Conservation (phyloP, 2,888 invertebrate species). For the Cetonia aurata region DNA sequence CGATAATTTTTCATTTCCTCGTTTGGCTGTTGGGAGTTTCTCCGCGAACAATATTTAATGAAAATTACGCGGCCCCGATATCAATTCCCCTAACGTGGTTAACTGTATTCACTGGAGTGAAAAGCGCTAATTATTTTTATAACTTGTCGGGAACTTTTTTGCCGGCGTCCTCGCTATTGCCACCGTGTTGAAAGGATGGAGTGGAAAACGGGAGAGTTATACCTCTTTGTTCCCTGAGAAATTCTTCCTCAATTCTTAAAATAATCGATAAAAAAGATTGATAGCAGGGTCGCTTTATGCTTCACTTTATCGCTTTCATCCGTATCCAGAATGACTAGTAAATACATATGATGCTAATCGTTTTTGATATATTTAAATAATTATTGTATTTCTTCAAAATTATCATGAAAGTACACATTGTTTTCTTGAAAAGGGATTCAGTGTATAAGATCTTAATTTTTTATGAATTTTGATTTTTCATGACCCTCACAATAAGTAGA, state of each 20-base stretch:
- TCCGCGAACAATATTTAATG: slow-evolving; percentile 62
- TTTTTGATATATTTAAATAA: too few species aligned
- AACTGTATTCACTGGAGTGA: slow-evolving; percentile 57
- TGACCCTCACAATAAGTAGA: too few species aligned
- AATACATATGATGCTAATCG: too few species aligned
- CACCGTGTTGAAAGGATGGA: not conserved
- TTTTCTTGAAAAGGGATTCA: too few species aligned
- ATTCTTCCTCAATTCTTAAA: slow-evolving; percentile 25
- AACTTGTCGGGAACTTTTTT: slow-evolving; percentile 49
- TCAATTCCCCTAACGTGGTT: slow-evolving; percentile 58
- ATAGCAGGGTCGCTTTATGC: not conserved
- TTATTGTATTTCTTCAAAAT: too few species aligned
- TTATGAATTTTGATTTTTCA: too few species aligned
- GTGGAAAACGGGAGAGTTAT: slow-evolving; percentile 3
- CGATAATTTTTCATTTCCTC: slow-evolving; percentile 64
- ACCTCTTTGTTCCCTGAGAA: slow-evolving; percentile 17
- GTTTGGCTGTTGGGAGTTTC: slow-evolving; percentile 5
- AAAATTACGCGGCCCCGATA: slow-evolving; percentile 61
- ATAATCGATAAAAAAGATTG: slow-evolving; percentile 18
- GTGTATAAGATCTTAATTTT: too few species aligned
- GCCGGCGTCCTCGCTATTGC: slow-evolving; percentile 1
- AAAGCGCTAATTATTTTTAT: slow-evolving; percentile 62
- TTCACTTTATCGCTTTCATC: too few species aligned
- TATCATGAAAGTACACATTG: too few species aligned
- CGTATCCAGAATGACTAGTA: too few species aligned